Evolutionary conservation across 2,113 vertebrate species (phyloP), one percentile per base, ranked within the genome.

Genomic region (Passer montanus): DNA sequence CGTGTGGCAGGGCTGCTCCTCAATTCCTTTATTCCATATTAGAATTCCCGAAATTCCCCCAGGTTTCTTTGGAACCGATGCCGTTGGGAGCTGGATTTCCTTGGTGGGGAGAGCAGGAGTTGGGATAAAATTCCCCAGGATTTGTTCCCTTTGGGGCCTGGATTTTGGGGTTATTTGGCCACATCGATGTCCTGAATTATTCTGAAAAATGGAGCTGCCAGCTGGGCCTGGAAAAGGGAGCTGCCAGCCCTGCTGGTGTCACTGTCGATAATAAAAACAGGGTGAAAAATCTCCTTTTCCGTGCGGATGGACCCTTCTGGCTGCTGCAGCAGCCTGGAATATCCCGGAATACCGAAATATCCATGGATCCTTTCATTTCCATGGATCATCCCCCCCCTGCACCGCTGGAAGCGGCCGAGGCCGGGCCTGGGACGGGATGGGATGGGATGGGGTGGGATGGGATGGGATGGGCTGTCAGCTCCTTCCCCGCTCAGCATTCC

Each of bases 141-240:
- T 50, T 90, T 47, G 11, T 27, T 41, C 33, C 31, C 9, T 9
- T n/a, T 20, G 43, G 31, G 58, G 8, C 10, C 16, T 1, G 8
- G 21, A 6, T 26, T 68, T 77, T 2, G 49, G 19, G 13, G 8
- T 24, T 13, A 2, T 14, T 58, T 0, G 56, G 31, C 30, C 35
- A 28, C 52, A 5, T 3, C 0, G 0, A 8, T 6, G 7, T 10
- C 56, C 76, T 4, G 0, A 24, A 19, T 15, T 56, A 31, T 28
- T 22, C 62, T 0, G 35, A 37, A 37, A 0, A 43, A 24, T 7
- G 55, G 6, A 70, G 11, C 44, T 20, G 21, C 50, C 66, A 27
- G 55, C 46, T 3, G 37, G 75, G 0, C 28, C 43, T 37, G 5
- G 62, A 15, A 49, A 59, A 59, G 1, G 13, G 59, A 79, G 49